A percentile compares a stretch with the other conserved stretches of the same genome.
Conservation (phyloP, 2,797 vertebrate species). For the Lagorchestes hirsutus region DNA sequence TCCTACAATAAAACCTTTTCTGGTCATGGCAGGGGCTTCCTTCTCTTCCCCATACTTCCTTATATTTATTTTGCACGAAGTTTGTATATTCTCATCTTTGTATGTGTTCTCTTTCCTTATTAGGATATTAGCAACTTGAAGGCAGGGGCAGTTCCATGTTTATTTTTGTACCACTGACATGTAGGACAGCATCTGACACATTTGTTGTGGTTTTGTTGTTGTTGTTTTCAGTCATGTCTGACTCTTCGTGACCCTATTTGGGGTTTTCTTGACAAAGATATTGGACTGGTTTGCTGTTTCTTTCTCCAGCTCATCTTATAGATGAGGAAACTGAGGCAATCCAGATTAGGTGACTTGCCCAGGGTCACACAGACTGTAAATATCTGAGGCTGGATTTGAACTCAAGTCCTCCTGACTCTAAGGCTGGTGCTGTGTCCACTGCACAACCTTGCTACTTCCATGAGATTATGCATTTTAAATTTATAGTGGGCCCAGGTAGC, state of each 20-base stretch:
- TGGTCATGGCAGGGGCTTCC: not conserved
- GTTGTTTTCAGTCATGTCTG: not conserved
- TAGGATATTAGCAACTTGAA: not conserved
- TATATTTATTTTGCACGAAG: not conserved
- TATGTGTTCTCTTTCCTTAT: not conserved
- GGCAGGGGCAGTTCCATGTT: not conserved
- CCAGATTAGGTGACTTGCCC: not conserved
- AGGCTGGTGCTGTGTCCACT: not conserved
- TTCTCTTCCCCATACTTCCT: not conserved
- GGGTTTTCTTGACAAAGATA: not conserved
- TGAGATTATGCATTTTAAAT: not conserved
- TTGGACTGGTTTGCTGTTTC: not conserved
- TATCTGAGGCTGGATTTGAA: not conserved
- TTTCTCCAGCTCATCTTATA: not conserved
- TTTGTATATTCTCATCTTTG: not conserved
- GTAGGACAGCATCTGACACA: not conserved
- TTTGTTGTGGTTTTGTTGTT: not conserved
- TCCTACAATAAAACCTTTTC: not conserved
- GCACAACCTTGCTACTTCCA: not conserved
- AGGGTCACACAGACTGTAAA: not conserved
- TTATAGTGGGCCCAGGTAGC: not conserved
- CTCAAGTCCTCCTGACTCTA: not conserved
- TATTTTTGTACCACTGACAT: not conserved
- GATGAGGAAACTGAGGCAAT: not conserved
- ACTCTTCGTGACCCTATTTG: not conserved